Evolutionary conservation across 1,140 invertebrate species (phyloP).

Genomic region (Apis florea): DNA sequence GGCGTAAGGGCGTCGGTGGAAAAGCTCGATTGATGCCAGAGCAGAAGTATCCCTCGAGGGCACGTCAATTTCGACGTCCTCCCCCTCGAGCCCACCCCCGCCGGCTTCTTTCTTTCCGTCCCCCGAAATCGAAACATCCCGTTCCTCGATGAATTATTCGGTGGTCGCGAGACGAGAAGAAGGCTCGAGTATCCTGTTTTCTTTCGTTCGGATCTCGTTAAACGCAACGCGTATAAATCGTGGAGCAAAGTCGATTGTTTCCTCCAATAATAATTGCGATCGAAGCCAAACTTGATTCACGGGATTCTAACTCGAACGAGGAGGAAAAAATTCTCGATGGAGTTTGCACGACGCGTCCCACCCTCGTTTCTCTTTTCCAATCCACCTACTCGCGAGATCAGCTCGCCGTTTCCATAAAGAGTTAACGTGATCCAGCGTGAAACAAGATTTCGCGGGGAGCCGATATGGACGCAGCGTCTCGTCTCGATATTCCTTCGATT

Average conservation of each 20-base stretch:
- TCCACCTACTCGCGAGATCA: not conserved
- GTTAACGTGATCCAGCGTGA: slow-evolving; percentile 29
- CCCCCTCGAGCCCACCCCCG: not conserved
- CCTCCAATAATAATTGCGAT: too few species aligned
- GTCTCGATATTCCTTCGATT: too few species aligned
- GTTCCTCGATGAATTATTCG: slow-evolving; percentile 18
- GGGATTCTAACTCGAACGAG: too few species aligned
- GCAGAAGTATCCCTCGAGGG: slow-evolving; percentile 43
- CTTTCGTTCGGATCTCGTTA: too few species aligned
- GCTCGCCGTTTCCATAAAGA: slow-evolving; percentile 5
- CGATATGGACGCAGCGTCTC: slow-evolving; percentile 1
- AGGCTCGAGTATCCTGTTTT: too few species aligned
- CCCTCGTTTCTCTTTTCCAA: slow-evolving; percentile 18
- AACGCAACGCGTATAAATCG: too few species aligned
- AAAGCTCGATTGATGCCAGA: slow-evolving; percentile 50
- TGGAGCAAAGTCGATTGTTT: too few species aligned
- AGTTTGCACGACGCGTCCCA: not conserved
- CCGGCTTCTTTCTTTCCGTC: not conserved
- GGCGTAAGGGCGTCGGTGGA: slow-evolving; percentile 35
- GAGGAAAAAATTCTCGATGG: too few species aligned
- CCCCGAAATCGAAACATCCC: not conserved
- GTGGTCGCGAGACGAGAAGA: not conserved
- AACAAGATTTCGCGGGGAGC: slow-evolving; percentile 28
- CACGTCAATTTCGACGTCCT: slow-evolving; percentile 55
- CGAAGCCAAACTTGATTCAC: too few species aligned